phyloP scores from a whole-genome alignment of 2,113 vertebrate species.

The Podocnemis expansa region DNA sequence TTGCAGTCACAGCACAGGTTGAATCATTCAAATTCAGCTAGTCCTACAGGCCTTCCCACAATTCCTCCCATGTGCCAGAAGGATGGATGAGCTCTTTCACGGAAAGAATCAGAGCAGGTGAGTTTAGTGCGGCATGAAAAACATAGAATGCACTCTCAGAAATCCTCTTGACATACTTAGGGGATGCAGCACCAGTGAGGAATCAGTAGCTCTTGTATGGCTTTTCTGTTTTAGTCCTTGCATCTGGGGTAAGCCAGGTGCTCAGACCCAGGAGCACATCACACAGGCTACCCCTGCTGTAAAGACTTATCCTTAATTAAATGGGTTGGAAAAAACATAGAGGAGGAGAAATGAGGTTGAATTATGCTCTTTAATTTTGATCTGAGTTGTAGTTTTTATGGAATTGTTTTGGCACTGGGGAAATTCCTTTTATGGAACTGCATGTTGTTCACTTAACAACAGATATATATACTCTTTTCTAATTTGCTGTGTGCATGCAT shows the following conservation, averaged over 20 bases:
- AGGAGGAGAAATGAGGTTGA: neutral
- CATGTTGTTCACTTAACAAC: neutral
- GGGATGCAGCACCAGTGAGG: neutral
- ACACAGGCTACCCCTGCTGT: neutral
- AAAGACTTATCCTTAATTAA: neutral
- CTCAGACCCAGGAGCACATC: too few relatives aligned
- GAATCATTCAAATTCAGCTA: neutral
- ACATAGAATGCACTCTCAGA: neutral
- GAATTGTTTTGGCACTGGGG: neutral
- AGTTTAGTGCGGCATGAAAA: too few relatives aligned
- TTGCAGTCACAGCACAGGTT: neutral
- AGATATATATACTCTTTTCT: neutral
- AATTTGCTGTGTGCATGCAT: too few relatives aligned
- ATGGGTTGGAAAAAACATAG: neutral
- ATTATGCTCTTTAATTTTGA: neutral
- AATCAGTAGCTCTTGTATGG: too few relatives aligned
- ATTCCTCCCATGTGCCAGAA: too few relatives aligned
- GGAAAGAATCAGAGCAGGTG: too few relatives aligned
- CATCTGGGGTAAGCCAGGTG: too few relatives aligned
- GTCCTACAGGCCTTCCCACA: neutral
- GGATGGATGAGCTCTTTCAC: neutral
- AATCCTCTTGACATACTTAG: neutral
- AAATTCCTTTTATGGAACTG: neutral
- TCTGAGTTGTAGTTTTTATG: neutral
- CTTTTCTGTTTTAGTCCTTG: too few relatives aligned